Conservation (phyloP, 2,888 invertebrate species). For the Chrysotoxum bicinctum region DNA sequence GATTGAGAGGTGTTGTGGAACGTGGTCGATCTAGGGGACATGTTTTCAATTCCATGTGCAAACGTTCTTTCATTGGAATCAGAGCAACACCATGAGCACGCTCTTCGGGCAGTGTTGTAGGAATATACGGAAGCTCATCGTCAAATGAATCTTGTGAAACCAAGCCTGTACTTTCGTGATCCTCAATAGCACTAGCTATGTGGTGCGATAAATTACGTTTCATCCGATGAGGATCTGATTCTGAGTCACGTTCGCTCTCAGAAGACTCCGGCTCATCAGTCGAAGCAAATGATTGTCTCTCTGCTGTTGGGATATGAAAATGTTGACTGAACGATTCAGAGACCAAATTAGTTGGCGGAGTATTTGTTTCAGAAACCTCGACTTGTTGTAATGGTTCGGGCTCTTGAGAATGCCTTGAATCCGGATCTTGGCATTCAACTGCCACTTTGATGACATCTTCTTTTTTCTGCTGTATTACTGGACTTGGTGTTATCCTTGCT, state of each 20-base stretch:
- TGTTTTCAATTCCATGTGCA: constrained; percentile 85
- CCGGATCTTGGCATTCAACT: constrained; percentile 34
- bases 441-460: constrained; percentile 48
- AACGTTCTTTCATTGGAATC: constrained; percentile 89
- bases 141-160: constrained; percentile 93
- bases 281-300: constrained; percentile 78
- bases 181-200: constrained; percentile 82
- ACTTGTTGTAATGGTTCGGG: constrained; percentile 64
- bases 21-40: constrained; percentile 89
- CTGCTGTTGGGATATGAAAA: constrained; percentile 62
- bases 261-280: constrained; percentile 85
- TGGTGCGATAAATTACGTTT: constrained; percentile 83
- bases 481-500: constrained; percentile 76
- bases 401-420: constrained; percentile 43
- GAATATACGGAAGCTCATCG: constrained; percentile 93
- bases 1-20: constrained; percentile 88
- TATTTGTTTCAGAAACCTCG: constrained; percentile 74
- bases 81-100: constrained; percentile 91
- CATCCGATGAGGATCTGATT: constrained; percentile 79
- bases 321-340: constrained; percentile 12
- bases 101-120: constrained; percentile 94
- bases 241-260: constrained; percentile 89
- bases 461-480: constrained; percentile 57
- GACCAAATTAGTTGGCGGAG: constrained; percentile 73
- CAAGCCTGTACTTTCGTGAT: constrained; percentile 88